Evolutionary conservation across 2,888 invertebrate genomes (phyloP), one percentile per base, ranked within the genome.

Genomic region (Cerceris ruficornis): DNA sequence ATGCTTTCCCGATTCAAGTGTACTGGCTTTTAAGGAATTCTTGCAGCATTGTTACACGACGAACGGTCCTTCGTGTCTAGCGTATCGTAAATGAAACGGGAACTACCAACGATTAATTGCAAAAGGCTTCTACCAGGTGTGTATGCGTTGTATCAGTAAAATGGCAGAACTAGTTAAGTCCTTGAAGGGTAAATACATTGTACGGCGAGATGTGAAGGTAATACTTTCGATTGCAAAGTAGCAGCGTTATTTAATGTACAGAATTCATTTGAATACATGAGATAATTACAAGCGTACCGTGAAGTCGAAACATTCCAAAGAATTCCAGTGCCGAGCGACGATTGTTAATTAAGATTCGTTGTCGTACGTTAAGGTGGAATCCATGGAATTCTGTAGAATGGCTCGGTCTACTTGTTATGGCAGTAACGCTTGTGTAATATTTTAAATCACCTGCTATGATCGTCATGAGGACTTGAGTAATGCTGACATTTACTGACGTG

Each of bases 371-470:
- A 28, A 28, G 28, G 28, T 2, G 28, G 28, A 28, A 28, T 28
- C 54, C 11, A 43, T 13, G 57, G 65, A 71, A 71, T 68, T 71
- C 65, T 46, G 59, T 70, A 13, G 60, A 69, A 62, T 58, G 60
- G 15, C 49, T 15, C 60, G 14, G 64, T 65, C 50, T 61, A 61
- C 59, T 71, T 49, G 75, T 66, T 71, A 67, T 75, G 75, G 64
- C 68, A 39, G 28, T 75, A 65, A 70, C 39, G 57, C 69, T 64
- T 68, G 46, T 64, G 17, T 71, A 60, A 65, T 62, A 60, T 59
- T 69, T 81, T 41, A 76, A 84, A 74, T 83, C 83, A 84, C 84
- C 81, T 83, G 83, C 13, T 76, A 84, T 14, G 57, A 78, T 62
- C 61, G 66, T 84, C 73, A 81, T 59, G 71, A 75, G 67, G 61